These are phyloP conservation scores for Orius insidiosus DNA, from an alignment of 1,140 invertebrate genomes.

Conservation along the genomic window DNA sequence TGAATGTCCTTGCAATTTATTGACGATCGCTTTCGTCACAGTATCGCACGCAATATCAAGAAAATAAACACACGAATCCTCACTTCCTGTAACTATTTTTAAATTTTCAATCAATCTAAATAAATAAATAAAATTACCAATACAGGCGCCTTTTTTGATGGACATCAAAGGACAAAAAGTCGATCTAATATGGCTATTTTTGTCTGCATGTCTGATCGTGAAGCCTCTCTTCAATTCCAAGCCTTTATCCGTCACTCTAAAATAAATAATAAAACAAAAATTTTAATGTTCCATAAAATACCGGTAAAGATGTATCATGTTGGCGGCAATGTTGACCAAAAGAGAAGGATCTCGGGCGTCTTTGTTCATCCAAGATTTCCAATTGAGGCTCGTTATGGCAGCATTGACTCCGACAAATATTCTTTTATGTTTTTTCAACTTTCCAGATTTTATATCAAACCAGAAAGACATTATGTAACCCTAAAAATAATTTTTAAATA, in stretches of 20 bases:
- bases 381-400: constrained; percentile 56
- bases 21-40: constrained; percentile 51
- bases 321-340: constrained; percentile 58
- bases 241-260: constrained; percentile 44
- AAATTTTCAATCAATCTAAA: constrained; percentile 17
- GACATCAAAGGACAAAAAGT: constrained; percentile 77
- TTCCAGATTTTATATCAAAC: constrained; percentile 51
- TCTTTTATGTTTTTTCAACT: constrained; percentile 50
- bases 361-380: constrained; percentile 64
- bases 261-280: constrained; percentile 20
- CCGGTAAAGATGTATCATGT: constrained; percentile 51
- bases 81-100: constrained; percentile 64
- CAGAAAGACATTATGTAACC: constrained; percentile 51
- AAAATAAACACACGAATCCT: constrained; percentile 73
- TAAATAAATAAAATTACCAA: constrained; percentile 32
- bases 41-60: constrained; percentile 58
- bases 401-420: constrained; percentile 38
- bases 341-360: constrained; percentile 58
- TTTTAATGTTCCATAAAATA: constrained; percentile 18
- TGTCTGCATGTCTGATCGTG: constrained; percentile 40
- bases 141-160: constrained; percentile 58
- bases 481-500: constrained; percentile 16
- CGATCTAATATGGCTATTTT: constrained; percentile 37
- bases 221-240: constrained; percentile 45
- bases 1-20: constrained; percentile 70